Percentiles rank a stretch among this genome's conserved stretches.
phyloP scores from a whole-genome alignment of 2,113 vertebrate species.

The Dascyllus trimaculatus region DNA sequence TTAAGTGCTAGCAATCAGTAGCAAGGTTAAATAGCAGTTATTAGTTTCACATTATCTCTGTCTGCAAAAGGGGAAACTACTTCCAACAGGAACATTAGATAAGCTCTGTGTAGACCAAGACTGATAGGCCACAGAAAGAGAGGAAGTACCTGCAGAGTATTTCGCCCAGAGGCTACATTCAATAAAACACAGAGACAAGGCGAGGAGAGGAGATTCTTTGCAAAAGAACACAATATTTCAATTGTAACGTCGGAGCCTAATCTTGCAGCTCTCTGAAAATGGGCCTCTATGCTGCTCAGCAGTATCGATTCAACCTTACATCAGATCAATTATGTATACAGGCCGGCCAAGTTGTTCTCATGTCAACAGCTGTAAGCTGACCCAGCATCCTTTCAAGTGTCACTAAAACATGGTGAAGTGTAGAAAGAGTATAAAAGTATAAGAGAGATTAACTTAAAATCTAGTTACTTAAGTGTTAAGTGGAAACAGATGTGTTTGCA shows the following conservation, averaged over 20 bases:
- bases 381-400: neutral
- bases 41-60: constrained; percentile 34
- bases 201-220: neutral
- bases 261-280: constrained; percentile 5
- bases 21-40: constrained; percentile 13
- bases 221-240: neutral
- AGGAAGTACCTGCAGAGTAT: constrained; percentile 1
- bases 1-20: constrained; percentile 10
- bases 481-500: too few species aligned
- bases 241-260: neutral
- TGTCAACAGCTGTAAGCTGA: constrained; percentile 11
- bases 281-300: neutral
- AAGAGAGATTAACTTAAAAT: too few species aligned
- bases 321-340: constrained; percentile 48
- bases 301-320: neutral
- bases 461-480: too few species aligned
- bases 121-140: neutral
- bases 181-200: neutral
- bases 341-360: constrained; percentile 10
- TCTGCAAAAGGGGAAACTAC: neutral
- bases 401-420: neutral
- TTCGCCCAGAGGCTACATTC: neutral
- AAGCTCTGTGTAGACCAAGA: neutral
- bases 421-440: too few species aligned
- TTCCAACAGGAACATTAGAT: neutral